Base-by-base conservation (phyloP, 2,113 vertebrate species). In the Elaphurus davidianus region DNA sequence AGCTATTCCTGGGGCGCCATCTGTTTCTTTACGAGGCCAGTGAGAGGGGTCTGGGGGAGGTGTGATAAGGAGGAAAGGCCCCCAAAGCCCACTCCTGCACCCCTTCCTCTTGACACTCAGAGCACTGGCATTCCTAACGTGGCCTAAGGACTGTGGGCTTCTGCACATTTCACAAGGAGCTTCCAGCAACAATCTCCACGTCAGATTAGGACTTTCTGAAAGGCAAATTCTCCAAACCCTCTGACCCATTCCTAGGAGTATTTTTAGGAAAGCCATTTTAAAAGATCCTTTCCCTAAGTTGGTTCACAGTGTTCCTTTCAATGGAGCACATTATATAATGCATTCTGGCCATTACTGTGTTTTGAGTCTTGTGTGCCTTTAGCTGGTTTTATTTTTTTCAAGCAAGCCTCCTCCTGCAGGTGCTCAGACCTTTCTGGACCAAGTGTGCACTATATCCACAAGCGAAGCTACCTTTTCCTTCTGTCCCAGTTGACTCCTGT, bases 171-270 rank as follows among this genome's bases (percentile, higher is more conserved):
- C 94, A 52, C 96, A 98, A 96, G 91, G 95, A 67, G 95, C 95
- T 90, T 97, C 84, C 59, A 94, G 96, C 97, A 97, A 98, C 96
- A 97, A 98, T 98, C 97, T 97, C 87, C 0, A 4, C 2, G 67
- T 71, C 83, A 19, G 36, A 95, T 79, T 59, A 90, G 97, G 95
- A 36, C 96, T 91, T 98, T 97, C 98, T 97, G 95, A 98, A 74
- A 98, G 97, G 97, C 98, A 98, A 97, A 91, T 98, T 95, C 94
- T 94, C 98, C 98, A 96, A 98, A 96, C 90, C 96, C 97, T 97
- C 96, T 96, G 98, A 98, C 94, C 95, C 82, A 87, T 96, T 98
- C 98, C 94, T 97, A 96, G 52, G 62, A 98, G 96, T 43, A 79
- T 91, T 96, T 91, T 97, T 98, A 98, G 97, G 95, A 97, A 95